These are phyloP conservation scores for Ahaetulla prasina DNA, from an alignment of 2,113 vertebrate genomes.

Conservation along the genomic window DNA sequence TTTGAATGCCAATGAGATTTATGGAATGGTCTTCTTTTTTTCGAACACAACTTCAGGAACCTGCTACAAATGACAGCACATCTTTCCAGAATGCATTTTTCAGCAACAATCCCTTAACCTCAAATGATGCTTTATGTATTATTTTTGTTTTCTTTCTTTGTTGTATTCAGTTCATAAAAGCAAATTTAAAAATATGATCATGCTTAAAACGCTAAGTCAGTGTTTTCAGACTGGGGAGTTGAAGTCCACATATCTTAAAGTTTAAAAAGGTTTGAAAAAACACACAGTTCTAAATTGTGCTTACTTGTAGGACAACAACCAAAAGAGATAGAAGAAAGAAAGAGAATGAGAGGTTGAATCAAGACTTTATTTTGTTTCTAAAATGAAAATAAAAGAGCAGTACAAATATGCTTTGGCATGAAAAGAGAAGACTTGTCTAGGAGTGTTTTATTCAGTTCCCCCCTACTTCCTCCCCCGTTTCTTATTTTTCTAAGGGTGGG, in stretches of 20 bases:
- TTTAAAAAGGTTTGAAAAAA: not conserved
- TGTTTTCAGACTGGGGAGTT: not conserved
- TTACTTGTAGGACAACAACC: not conserved
- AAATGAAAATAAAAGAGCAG: conserved; percentile 32
- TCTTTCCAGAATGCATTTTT: not conserved
- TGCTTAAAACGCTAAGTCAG: not conserved
- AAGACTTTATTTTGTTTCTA: conserved; percentile 56
- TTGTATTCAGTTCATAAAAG: not conserved
- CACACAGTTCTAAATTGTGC: not conserved
- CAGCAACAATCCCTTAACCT: not conserved
- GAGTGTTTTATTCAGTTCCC: not conserved
- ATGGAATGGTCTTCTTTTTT: not conserved
- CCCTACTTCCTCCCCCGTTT: not conserved
- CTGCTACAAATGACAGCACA: not conserved
- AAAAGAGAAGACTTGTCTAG: conserved; percentile 25
- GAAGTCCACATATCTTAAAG: not conserved
- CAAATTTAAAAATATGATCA: not conserved
- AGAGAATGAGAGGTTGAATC: conserved; percentile 6
- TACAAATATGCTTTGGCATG: conserved; percentile 57
- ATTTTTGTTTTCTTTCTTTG: not conserved
- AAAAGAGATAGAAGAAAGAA: not conserved
- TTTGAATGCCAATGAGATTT: not conserved
- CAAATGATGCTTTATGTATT: not conserved
- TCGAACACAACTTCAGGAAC: not conserved
- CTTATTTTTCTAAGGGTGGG: not conserved